Conservation (phyloP, 2,113 vertebrate genomes). For the human region DNA sequence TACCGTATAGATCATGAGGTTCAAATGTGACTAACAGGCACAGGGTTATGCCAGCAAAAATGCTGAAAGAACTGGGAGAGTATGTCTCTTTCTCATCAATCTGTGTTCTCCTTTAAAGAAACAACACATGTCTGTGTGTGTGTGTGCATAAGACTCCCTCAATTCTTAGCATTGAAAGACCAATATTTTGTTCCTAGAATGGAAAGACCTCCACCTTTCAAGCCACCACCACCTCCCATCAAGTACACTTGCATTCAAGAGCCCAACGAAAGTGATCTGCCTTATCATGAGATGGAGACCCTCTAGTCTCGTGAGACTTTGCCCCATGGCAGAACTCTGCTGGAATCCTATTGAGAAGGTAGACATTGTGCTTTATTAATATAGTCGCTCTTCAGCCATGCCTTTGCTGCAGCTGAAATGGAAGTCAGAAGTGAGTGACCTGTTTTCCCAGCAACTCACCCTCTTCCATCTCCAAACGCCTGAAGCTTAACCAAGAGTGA, state of each 20-base stretch:
- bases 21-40: not conserved
- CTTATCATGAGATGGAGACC: constrained; percentile 78
- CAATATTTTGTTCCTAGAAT: constrained; percentile 73
- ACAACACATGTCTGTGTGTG: not conserved
- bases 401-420: constrained; percentile 4
- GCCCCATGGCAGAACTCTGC: not conserved
- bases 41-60: not conserved
- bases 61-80: not conserved
- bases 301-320: constrained; percentile 39
- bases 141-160: not conserved
- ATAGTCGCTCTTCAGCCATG: constrained; percentile 43
- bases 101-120: constrained; percentile 14
- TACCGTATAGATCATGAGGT: not conserved
- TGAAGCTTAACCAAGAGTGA: constrained; percentile 37
- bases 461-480: not conserved
- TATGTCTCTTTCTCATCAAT: not conserved
- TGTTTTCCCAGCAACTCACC: constrained; percentile 31
- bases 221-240: constrained; percentile 80
- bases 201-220: constrained; percentile 84
- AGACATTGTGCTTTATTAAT: not conserved
- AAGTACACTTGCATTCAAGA: constrained; percentile 80
- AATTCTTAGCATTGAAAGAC: constrained; percentile 25
- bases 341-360: not conserved
- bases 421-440: constrained; percentile 54
- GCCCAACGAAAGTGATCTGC: constrained; percentile 51